A percentile compares a stretch with the other conserved stretches of the same genome.
These are phyloP conservation scores for Ailuropoda melanoleuca DNA, from an alignment of 2,113 vertebrate species.

Conservation along the genomic window DNA sequence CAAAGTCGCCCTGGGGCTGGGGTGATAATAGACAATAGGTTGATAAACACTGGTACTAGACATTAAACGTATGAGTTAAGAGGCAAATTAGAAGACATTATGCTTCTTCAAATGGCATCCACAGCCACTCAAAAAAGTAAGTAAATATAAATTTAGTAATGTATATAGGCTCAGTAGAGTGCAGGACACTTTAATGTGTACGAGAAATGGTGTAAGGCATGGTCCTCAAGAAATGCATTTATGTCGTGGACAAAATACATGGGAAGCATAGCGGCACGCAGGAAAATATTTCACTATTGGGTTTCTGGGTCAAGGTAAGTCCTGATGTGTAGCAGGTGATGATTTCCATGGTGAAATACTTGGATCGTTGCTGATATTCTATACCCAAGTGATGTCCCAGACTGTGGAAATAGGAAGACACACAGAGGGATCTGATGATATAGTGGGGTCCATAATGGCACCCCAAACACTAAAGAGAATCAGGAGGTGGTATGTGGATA, in stretches of 20 bases:
- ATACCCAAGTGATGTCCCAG: neutral
- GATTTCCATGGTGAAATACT: neutral
- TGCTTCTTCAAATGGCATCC: neutral
- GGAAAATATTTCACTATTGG: neutral
- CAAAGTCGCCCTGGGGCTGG: neutral
- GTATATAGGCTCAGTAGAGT: neutral
- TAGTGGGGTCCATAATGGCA: neutral
- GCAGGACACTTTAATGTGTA: neutral
- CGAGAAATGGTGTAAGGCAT: neutral
- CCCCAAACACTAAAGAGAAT: neutral
- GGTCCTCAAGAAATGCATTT: neutral
- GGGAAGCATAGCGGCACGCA: rapidly evolving
- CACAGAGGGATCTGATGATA: rapidly evolving
- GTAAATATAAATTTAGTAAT: neutral
- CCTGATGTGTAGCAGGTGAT: neutral
- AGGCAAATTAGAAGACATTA: neutral
- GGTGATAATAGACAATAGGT: neutral
- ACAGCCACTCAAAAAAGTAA: neutral
- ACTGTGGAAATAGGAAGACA: rapidly evolving
- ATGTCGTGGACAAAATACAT: neutral
- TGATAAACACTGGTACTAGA: neutral
- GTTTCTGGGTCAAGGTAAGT: neutral
- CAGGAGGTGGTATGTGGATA: neutral
- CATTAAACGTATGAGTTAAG: neutral
- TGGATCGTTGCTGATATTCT: neutral